phyloP scores from a whole-genome alignment of 2,888 invertebrate genomes.

The Netelia fuscicornis region DNA sequence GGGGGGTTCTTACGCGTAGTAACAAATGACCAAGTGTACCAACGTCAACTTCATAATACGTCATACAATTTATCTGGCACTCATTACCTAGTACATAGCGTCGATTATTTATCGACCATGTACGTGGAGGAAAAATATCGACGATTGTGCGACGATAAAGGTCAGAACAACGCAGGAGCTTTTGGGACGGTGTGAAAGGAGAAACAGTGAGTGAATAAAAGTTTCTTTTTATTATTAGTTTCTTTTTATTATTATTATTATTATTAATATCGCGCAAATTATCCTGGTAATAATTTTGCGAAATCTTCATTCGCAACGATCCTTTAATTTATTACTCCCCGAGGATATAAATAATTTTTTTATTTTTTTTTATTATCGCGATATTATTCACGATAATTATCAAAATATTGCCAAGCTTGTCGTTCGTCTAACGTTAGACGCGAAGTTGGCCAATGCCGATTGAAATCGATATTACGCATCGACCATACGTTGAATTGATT shows the following conservation, averaged over 20 bases:
- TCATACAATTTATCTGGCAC: constrained; percentile 45
- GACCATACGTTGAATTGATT: background rate
- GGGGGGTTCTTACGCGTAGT: background rate
- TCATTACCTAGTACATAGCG: constrained; percentile 26
- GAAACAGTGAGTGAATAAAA: background rate
- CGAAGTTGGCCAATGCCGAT: constrained; percentile 40
- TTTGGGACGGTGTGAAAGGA: constrained; percentile 4
- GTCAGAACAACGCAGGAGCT: constrained; percentile 35
- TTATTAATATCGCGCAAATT: background rate
- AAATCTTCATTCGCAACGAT: constrained; percentile 21
- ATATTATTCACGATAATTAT: constrained; percentile 36
- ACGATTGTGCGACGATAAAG: constrained; percentile 41
- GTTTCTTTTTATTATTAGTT: background rate
- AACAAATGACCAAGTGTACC: background rate
- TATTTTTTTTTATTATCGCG: background rate
- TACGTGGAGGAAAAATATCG: background rate
- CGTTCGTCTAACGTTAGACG: constrained; percentile 15
- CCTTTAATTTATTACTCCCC: constrained; percentile 30
- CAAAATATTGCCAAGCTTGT: constrained; percentile 45
- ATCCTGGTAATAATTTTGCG: constrained; percentile 32
- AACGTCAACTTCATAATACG: background rate
- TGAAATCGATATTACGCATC: background rate
- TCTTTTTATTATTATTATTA: background rate
- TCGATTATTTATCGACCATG: constrained; percentile 38
- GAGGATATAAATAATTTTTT: constrained; percentile 5